These are phyloP conservation scores for Bombus difficillimus DNA, from an alignment of 1,140 invertebrate genomes.

Conservation along the genomic window DNA sequence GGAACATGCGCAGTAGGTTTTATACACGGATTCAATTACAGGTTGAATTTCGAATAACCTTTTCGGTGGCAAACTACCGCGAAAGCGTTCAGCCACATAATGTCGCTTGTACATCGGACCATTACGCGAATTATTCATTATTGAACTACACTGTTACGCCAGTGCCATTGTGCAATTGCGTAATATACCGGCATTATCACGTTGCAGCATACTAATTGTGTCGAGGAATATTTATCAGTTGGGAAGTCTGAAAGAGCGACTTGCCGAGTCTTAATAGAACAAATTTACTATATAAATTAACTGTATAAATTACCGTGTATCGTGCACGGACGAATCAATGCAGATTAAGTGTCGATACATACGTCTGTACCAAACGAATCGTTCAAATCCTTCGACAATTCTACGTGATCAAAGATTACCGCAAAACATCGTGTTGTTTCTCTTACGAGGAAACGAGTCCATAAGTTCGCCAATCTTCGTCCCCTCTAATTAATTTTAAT, in stretches of 20 bases:
- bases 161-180: conserved; percentile 20
- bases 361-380: no score
- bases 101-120: conserved; percentile 1
- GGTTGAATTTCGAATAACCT: conserved; percentile 11
- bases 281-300: neutral
- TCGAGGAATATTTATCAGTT: conserved; percentile 27
- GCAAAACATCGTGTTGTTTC: neutral
- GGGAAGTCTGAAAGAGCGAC: neutral
- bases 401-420: no score
- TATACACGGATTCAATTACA: conserved; percentile 8
- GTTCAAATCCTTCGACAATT: no score
- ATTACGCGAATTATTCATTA: conserved; percentile 41
- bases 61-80: neutral
- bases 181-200: conserved; percentile 2
- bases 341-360: no score
- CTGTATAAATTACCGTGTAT: no score
- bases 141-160: conserved; percentile 27
- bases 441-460: no score
- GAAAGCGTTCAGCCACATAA: conserved; percentile 18
- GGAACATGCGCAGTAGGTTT: neutral
- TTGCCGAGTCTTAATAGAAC: neutral
- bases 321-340: no score
- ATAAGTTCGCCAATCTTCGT: no score
- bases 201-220: conserved; percentile 12
- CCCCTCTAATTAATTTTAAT: neutral